Conservation (phyloP, 2,888 invertebrate genomes). For the Opisthograptis luteolata region DNA sequence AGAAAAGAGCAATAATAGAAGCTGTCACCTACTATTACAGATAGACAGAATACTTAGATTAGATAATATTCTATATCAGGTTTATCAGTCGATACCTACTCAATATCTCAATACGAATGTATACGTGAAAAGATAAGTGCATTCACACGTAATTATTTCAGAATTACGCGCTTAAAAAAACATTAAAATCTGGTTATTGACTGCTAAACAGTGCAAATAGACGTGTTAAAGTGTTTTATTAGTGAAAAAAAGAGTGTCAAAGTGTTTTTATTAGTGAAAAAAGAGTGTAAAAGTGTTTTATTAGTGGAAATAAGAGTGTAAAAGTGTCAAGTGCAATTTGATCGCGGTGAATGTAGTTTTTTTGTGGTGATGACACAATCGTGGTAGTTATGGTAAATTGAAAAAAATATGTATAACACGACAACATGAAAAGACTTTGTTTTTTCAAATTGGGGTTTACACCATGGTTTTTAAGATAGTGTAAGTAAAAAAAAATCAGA, state of each 20-base stretch:
- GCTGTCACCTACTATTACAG: conserved; percentile 4
- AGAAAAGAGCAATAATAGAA: conserved; percentile 1
- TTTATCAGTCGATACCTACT: conserved; percentile 6
- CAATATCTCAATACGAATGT: conserved; percentile 1
- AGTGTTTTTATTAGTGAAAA: too few relatives aligned
- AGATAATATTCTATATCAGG: conserved; percentile 8
- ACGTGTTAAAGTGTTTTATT: too few relatives aligned
- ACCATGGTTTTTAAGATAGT: conserved; percentile 29
- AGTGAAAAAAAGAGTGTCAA: too few relatives aligned
- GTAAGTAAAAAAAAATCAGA: conserved; percentile 20
- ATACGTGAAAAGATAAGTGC: conserved; percentile 11
- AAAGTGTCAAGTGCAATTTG: too few relatives aligned
- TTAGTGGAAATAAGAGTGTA: too few relatives aligned
- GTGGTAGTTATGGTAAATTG: neutral
- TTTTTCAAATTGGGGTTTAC: conserved; percentile 8
- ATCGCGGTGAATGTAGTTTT: too few relatives aligned
- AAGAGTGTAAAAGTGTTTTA: too few relatives aligned
- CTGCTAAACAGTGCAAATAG: too few relatives aligned
- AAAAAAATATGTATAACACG: neutral
- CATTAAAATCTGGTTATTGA: too few relatives aligned
- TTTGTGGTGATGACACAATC: too few relatives aligned
- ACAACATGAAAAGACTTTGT: conserved; percentile 11
- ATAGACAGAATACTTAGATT: conserved; percentile 2
- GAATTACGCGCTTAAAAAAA: too few relatives aligned
- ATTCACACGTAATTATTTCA: conserved; percentile 9